Evolutionary conservation across 1,140 invertebrate species (phyloP).

Genomic region (Rhizoglyphus robini): DNA sequence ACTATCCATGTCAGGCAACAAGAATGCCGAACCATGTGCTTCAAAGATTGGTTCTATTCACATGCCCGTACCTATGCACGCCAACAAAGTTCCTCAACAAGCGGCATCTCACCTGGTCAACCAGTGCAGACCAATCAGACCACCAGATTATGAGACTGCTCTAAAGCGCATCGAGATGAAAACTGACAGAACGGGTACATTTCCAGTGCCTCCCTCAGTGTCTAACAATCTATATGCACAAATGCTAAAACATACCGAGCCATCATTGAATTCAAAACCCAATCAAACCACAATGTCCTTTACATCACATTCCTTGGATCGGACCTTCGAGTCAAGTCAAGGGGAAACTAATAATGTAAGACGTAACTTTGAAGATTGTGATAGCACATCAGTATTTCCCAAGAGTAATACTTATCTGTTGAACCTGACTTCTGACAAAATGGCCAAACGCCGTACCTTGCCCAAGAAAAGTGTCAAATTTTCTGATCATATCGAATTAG

Average conservation of each 20-base stretch:
- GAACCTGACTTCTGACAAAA: too few relatives aligned
- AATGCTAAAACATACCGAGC: too few relatives aligned
- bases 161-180: slow-evolving; percentile 26
- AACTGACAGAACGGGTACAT: not conserved
- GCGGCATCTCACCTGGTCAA: not conserved
- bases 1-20: not conserved
- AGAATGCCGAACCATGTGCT: not conserved
- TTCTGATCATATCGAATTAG: slow-evolving; percentile 78
- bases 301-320: not conserved
- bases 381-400: too few relatives aligned
- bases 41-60: not conserved
- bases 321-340: not conserved
- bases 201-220: not conserved
- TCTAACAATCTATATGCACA: too few relatives aligned
- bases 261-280: not conserved
- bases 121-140: slow-evolving; percentile 24
- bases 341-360: too few relatives aligned
- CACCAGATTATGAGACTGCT: slow-evolving; percentile 30
- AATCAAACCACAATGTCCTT: not conserved
- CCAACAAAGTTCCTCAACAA: too few relatives aligned
- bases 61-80: not conserved
- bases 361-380: too few relatives aligned
- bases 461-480: slow-evolving; percentile 83
- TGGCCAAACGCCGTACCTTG: slow-evolving; percentile 24
- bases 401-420: too few relatives aligned